These are phyloP conservation scores for Campopleginae sp. DNA, from an alignment of 2,888 invertebrate genomes.

Conservation along the genomic window DNA sequence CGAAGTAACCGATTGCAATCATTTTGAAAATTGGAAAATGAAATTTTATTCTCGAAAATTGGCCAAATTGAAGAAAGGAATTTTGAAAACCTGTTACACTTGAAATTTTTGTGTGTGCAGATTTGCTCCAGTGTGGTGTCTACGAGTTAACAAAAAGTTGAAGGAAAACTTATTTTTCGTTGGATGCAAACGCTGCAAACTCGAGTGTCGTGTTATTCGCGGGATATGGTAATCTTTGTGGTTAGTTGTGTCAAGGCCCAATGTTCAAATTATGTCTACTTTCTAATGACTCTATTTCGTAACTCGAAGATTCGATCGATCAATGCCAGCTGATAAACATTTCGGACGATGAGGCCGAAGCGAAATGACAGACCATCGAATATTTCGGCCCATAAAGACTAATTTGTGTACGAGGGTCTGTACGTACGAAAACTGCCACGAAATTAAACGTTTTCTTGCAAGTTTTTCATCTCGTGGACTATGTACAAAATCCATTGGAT, in stretches of 20 bases:
- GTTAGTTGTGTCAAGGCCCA: neutral
- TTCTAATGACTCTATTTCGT: constrained; percentile 4
- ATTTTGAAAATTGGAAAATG: too few species aligned
- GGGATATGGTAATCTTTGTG: neutral
- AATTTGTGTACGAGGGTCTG: constrained; percentile 78
- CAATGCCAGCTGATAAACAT: neutral
- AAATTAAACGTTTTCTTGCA: constrained; percentile 5
- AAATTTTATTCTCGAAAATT: too few species aligned
- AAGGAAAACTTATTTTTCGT: too few species aligned
- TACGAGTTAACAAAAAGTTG: too few species aligned
- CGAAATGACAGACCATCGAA: neutral
- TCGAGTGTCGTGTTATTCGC: too few species aligned
- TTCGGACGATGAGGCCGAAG: neutral
- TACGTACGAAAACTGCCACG: constrained; percentile 12
- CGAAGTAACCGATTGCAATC: too few species aligned
- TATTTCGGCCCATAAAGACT: neutral
- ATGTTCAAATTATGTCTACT: neutral
- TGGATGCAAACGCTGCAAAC: too few species aligned
- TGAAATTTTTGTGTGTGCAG: too few species aligned
- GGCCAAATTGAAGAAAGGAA: too few species aligned
- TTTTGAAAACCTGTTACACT: too few species aligned
- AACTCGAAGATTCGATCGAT: neutral
- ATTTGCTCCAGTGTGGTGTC: too few species aligned
- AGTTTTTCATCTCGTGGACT: constrained; percentile 44
- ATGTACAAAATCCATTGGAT: constrained; percentile 64